phyloP scores from a whole-genome alignment of 2,797 vertebrate species.

The Craterocephalus amniculus region DNA sequence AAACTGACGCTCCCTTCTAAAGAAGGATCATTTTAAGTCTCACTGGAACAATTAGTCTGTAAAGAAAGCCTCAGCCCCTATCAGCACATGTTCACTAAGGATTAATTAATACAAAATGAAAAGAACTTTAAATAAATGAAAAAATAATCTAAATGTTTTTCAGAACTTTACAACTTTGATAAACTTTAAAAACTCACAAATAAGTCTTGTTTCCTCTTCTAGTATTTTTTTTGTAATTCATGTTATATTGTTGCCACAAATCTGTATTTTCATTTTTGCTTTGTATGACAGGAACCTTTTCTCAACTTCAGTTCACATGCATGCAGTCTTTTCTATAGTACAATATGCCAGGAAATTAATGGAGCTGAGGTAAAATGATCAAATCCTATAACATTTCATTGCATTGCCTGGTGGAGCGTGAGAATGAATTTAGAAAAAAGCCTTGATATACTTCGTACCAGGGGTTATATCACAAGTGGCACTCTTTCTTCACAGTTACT shows the following conservation, averaged over 20 bases:
- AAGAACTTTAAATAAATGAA: constrained; percentile 25
- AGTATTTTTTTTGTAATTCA: neutral
- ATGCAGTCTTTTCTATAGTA: neutral
- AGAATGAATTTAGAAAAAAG: neutral
- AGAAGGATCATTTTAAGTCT: constrained; percentile 69
- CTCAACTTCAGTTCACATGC: neutral
- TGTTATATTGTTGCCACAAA: neutral
- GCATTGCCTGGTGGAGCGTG: neutral
- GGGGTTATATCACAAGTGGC: neutral
- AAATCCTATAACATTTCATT: neutral
- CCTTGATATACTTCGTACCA: neutral
- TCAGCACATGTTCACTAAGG: constrained; percentile 61
- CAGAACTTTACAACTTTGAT: neutral
- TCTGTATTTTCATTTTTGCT: too few species aligned
- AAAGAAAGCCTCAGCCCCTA: constrained; percentile 68
- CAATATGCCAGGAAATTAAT: neutral
- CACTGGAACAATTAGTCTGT: constrained; percentile 74
- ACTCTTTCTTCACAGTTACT: neutral
- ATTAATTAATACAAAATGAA: constrained; percentile 64
- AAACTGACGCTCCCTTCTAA: constrained; percentile 58
- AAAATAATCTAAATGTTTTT: constrained; percentile 29
- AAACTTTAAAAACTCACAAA: neutral
- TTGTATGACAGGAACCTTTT: neutral
- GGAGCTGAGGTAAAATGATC: neutral
- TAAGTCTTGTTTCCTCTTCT: neutral